Base-by-base conservation (phyloP, 2,888 invertebrate species). In the Papilio elwesi region DNA sequence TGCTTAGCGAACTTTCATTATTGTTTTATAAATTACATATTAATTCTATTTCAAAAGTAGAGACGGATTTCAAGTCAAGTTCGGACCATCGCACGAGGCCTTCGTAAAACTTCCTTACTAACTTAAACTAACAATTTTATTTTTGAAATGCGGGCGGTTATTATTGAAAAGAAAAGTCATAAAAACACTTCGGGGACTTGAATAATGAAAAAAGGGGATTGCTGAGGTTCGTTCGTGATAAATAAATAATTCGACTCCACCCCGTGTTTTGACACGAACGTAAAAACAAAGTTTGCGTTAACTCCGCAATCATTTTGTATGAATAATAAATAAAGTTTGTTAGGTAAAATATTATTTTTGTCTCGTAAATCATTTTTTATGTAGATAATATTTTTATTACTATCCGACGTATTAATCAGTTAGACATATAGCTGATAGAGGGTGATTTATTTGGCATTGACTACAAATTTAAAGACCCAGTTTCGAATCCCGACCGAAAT, bases 1-100 rank as follows among this genome's bases (percentile, higher is more conserved):
- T 71, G 74, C 80, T 69, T 55, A 77, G 79, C 80, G 79, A 80
- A 78, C 65, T 77, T 77, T 26, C 53, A 48, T 70, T 57, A 11
- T 53, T 38, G 9, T 36, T 65, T 55, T 70, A 6, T 47, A 36
- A 6, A 26, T 49, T 62, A 48, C n/a, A n/a, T 7, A 26, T 13
- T 9, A 48, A 36, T 64, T 26, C 9, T 51, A 15, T 49, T 57
- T 36, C 38, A 11, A 15, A 36, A 47, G 51, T 26, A 47, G 26
- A 47, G n/a, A 70, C 70, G 53, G 47, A 16, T 12, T 26, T 16
- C n/a, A n/a, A 4, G 16, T 13, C 36, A 38, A 55, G 70, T 67
- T 47, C 48, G 47, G 52, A 26, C 26, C 36, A 62, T 62, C 59
- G 59, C 13, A 4, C 15, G 43, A 62, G 59, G 59, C 59, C 43